Base-by-base conservation (phyloP, 2,113 vertebrate species). In the Meles meles region DNA sequence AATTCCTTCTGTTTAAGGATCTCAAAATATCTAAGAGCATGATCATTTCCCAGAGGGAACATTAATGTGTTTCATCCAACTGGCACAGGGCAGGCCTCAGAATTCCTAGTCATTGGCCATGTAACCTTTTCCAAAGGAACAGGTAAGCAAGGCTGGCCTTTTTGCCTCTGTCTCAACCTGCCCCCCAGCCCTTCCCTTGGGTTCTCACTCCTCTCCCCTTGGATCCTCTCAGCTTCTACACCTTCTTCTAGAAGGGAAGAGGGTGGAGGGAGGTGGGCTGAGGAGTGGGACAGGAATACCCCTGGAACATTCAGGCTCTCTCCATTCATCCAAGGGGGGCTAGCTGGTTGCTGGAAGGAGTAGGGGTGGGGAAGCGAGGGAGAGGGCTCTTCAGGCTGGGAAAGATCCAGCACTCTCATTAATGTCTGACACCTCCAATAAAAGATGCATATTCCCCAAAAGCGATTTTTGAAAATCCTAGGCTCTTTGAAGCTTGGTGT, bases 341-440 rank as follows among this genome's bases (percentile, higher is more conserved):
- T 82, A 49, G 49, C 52, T 83, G 71, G 74, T 85, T 79, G 69
- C 44, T 89, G 27, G 83, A 63, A 31, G 20, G 67, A 81, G 88
- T 85, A 25, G 97, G 88, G 74, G 84, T 2, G 44, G 92, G 84
- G 85, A 81, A 72, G 77, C 42, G 79, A 89, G 49, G 29, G 23
- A 87, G 63, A 47, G 84, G 8, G n/a, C 37, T 77, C 65, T 34
- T 42, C 31, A 83, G 88, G 83, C 77, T 96, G 90, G 84, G 96
- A 96, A 97, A 86, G 57, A 94, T 77, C 69, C 90, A 96, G 72
- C 80, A 59, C 88, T 57, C 95, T 97, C 76, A 5, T 98, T 98
- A 98, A 96, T 23, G 90, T 92, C 97, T 94, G 87, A 93, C 92
- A 97, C 80, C 88, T 93, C 97, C 91, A 90, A 97, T 97, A 97